A percentile compares a stretch with the other conserved stretches of the same genome.
Conservation (phyloP, 2,888 invertebrate genomes). For the Chrysodeixis includens region DNA sequence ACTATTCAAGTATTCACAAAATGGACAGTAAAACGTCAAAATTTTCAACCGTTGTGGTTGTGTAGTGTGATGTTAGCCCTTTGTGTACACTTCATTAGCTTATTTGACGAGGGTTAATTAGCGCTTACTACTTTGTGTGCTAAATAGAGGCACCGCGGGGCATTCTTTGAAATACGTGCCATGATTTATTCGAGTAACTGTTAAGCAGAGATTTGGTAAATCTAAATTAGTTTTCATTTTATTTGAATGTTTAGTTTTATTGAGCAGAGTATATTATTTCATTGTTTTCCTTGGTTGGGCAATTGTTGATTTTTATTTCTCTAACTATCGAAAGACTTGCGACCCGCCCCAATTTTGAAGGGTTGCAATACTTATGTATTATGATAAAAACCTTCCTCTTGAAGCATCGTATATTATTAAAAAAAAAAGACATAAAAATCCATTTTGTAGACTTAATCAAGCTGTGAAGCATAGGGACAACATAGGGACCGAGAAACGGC, state of each 20-base stretch:
- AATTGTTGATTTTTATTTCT: no score
- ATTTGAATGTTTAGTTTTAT: background rate
- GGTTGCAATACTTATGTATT: no score
- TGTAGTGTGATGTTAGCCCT: slow-evolving; percentile 56
- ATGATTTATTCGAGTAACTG: background rate
- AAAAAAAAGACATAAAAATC: no score
- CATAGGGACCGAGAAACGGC: no score
- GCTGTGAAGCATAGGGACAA: no score
- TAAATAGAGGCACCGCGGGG: slow-evolving; percentile 44
- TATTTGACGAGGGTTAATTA: slow-evolving; percentile 61
- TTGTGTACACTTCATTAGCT: slow-evolving; percentile 69
- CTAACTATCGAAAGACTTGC: no score
- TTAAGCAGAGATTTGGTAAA: background rate
- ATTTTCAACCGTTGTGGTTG: slow-evolving; percentile 25
- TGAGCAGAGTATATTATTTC: background rate
- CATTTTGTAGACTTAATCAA: no score
- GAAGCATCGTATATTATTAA: no score
- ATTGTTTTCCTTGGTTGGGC: no score
- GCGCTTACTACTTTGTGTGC: slow-evolving; percentile 56
- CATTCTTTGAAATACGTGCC: slow-evolving; percentile 25
- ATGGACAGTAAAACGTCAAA: slow-evolving; percentile 14
- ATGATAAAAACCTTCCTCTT: no score
- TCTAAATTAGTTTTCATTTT: background rate
- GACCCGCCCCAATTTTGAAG: no score
- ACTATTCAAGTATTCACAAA: background rate